Percentiles rank a stretch among this genome's conserved stretches.
Conservation (phyloP, 2,888 invertebrate species). For the Eurytoma californica region DNA sequence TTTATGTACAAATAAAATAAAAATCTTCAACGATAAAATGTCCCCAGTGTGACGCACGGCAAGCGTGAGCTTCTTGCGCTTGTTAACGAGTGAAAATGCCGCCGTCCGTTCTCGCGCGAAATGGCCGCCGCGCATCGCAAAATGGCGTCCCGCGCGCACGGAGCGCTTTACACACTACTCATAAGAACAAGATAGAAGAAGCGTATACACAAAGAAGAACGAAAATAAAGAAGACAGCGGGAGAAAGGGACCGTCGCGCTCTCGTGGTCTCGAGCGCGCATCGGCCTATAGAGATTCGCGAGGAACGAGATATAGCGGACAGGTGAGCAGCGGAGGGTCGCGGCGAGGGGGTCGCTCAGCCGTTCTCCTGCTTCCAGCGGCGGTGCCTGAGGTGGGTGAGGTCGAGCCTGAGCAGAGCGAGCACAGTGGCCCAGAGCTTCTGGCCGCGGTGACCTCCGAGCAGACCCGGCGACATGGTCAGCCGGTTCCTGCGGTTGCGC, state of each 20-base stretch:
- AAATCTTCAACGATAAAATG: too few relatives aligned
- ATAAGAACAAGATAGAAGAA: too few relatives aligned
- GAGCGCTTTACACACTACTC: too few relatives aligned
- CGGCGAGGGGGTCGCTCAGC: slow-evolving; percentile 16
- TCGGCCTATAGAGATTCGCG: neutral
- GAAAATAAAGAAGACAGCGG: neutral
- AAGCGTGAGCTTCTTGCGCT: too few relatives aligned
- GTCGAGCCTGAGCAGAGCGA: slow-evolving; percentile 48
- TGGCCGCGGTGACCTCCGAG: slow-evolving; percentile 30
- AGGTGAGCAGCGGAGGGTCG: neutral
- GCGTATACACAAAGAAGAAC: neutral
- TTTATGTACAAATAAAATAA: too few relatives aligned
- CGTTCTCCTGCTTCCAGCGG: slow-evolving; percentile 42
- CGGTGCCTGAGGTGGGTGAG: slow-evolving; percentile 36
- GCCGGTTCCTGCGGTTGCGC: neutral
- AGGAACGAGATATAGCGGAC: neutral
- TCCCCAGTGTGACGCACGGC: too few relatives aligned
- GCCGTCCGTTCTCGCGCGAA: neutral
- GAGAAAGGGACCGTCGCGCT: neutral
- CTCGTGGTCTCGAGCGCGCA: neutral
- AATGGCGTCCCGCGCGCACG: neutral
- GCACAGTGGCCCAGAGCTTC: slow-evolving; percentile 52
- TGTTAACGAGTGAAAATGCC: too few relatives aligned
- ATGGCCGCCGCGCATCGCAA: slow-evolving; percentile 5
- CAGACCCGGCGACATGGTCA: slow-evolving; percentile 12